A percentile compares a stretch with the other conserved stretches of the same genome.
These are phyloP conservation scores for Intellagama lesueurii DNA, from an alignment of 2,797 vertebrate species.

Conservation along the genomic window DNA sequence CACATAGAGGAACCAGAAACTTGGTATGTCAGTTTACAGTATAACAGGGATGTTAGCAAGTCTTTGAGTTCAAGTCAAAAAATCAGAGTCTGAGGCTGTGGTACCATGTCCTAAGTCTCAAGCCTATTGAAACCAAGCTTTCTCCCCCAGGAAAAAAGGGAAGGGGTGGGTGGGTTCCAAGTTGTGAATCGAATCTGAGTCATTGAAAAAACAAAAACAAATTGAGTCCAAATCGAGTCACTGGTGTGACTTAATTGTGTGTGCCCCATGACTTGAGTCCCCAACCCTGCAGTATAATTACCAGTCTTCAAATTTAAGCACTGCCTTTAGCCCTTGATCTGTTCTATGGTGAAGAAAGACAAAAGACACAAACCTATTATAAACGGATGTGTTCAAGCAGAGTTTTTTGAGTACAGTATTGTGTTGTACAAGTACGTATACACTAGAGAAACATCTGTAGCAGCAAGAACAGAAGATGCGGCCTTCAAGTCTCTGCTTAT, in stretches of 20 bases:
- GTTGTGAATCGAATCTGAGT: too few relatives aligned
- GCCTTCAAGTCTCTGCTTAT: constrained; percentile 6
- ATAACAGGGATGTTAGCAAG: too few relatives aligned
- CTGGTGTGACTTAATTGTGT: too few relatives aligned
- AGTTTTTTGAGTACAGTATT: neutral
- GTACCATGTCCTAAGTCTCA: too few relatives aligned
- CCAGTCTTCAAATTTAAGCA: neutral
- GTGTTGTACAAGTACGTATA: neutral
- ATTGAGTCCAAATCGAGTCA: too few relatives aligned
- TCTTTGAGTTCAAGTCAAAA: too few relatives aligned
- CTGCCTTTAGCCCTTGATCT: neutral
- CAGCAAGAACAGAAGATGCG: neutral
- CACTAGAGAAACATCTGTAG: neutral
- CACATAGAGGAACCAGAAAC: neutral
- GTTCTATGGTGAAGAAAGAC: neutral
- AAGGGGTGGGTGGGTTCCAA: too few relatives aligned
- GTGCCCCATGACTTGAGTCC: too few relatives aligned
- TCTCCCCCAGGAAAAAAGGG: too few relatives aligned
- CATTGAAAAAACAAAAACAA: too few relatives aligned
- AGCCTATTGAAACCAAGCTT: too few relatives aligned
- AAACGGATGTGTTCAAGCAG: neutral
- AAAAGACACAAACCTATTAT: neutral
- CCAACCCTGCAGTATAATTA: neutral
- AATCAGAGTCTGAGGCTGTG: too few relatives aligned
- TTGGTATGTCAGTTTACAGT: neutral